phyloP scores from a whole-genome alignment of 2,113 vertebrate species.

The Caracal caracal region DNA sequence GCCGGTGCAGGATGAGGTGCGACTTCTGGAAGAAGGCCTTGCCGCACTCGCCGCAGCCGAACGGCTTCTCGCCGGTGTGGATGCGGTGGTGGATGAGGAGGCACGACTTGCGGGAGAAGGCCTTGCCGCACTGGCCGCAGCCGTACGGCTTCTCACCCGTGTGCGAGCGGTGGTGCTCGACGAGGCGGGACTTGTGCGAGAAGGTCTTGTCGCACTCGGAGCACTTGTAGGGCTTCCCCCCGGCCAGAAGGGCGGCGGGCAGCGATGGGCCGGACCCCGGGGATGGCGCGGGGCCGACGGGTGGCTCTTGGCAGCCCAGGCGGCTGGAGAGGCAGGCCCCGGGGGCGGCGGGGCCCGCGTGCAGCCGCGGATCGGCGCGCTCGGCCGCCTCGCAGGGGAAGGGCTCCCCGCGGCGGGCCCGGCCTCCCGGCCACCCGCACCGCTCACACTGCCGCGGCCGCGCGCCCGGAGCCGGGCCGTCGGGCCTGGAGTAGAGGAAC shows the following conservation, averaged over 20 bases:
- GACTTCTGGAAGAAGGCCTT: constrained; percentile 15
- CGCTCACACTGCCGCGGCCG: neutral
- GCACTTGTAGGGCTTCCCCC: neutral
- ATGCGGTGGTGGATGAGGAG: neutral
- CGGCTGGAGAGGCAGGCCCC: too few species aligned
- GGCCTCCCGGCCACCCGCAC: neutral
- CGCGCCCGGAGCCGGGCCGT: neutral
- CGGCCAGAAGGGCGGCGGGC: fast-evolving
- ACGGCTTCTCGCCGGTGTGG: neutral
- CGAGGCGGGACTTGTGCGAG: neutral
- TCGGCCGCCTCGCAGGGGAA: too few species aligned
- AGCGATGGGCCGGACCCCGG: fast-evolving
- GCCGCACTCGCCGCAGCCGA: neutral
- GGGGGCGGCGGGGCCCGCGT: too few species aligned
- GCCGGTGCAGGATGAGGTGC: neutral
- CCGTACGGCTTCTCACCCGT: neutral
- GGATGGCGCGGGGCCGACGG: too few species aligned
- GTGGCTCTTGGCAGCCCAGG: too few species aligned
- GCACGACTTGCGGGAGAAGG: neutral
- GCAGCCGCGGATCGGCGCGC: too few species aligned
- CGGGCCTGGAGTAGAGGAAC: constrained; percentile 7
- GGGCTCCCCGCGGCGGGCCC: too few species aligned
- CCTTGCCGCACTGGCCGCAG: neutral
- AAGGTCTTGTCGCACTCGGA: neutral
- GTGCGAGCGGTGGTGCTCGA: neutral